Evolutionary conservation across 2,888 invertebrate species (phyloP).

Genomic region (Pandemis heparana): DNA sequence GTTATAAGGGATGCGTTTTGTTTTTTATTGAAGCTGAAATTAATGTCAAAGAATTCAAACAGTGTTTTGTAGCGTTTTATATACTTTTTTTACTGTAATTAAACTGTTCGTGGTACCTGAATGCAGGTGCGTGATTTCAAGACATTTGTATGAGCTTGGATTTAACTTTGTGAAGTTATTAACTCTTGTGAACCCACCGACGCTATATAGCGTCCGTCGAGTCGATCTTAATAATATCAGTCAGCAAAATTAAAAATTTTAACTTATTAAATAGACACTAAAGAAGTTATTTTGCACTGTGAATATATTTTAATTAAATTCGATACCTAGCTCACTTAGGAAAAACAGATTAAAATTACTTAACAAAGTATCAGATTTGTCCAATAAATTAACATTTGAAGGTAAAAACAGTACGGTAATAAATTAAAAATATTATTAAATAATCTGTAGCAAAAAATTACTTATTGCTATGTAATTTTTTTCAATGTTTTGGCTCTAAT

Average conservation of each 20-base stretch:
- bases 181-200: too few relatives aligned
- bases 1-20: neutral
- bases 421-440: neutral
- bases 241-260: too few relatives aligned
- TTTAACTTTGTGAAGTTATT: neutral
- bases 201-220: too few relatives aligned
- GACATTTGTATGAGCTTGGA: neutral
- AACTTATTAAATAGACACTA: too few relatives aligned
- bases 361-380: neutral
- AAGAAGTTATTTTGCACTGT: neutral
- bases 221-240: too few relatives aligned
- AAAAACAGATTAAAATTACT: neutral
- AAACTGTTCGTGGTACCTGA: neutral
- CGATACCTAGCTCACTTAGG: neutral
- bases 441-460: neutral
- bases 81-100: neutral
- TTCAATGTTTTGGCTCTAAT: neutral
- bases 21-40: neutral
- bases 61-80: conserved; percentile 1
- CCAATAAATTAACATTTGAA: neutral
- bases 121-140: neutral
- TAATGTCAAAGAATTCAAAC: neutral
- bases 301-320: neutral
- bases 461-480: neutral
- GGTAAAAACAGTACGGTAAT: neutral